Evolutionary conservation across 2,113 vertebrate species (phyloP).

Genomic region (Lynx canadensis): DNA sequence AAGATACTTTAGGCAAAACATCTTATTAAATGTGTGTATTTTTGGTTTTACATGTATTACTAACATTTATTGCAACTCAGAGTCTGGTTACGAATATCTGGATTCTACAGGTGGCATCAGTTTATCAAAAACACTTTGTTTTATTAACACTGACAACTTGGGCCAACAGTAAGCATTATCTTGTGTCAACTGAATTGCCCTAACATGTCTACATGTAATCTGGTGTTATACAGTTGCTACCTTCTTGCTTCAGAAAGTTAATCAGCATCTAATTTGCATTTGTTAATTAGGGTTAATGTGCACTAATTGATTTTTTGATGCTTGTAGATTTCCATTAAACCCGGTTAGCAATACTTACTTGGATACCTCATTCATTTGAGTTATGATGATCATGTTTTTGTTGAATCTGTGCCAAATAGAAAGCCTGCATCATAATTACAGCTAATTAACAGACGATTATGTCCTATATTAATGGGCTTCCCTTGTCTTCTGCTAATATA

Average conservation of each 20-base stretch:
- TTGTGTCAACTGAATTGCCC: slow-evolving; percentile 89
- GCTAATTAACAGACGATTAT: slow-evolving; percentile 91
- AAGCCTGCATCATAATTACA: slow-evolving; percentile 89
- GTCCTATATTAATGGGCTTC: slow-evolving; percentile 82
- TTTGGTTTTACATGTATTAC: not conserved
- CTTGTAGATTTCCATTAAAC: slow-evolving; percentile 90
- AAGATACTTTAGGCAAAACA: not conserved
- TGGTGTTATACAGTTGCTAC: slow-evolving; percentile 81
- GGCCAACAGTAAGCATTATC: slow-evolving; percentile 83
- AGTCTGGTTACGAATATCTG: slow-evolving; percentile 6
- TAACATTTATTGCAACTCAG: slow-evolving; percentile 22
- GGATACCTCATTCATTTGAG: slow-evolving; percentile 86
- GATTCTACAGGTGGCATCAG: slow-evolving; percentile 81
- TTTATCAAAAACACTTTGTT: slow-evolving; percentile 80
- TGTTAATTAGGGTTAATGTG: slow-evolving; percentile 93
- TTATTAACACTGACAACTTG: slow-evolving; percentile 86
- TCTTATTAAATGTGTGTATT: not conserved
- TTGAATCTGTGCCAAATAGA: slow-evolving; percentile 88
- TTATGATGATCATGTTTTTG: slow-evolving; percentile 88
- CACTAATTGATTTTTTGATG: slow-evolving; percentile 93
- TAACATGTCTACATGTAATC: slow-evolving; percentile 88
- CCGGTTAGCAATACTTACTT: slow-evolving; percentile 87
- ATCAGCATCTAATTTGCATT: slow-evolving; percentile 91
- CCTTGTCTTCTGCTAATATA: slow-evolving; percentile 73
- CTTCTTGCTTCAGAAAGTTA: slow-evolving; percentile 90